Base-by-base conservation (phyloP, 2,888 invertebrate species). In the Onchidella celtica region DNA sequence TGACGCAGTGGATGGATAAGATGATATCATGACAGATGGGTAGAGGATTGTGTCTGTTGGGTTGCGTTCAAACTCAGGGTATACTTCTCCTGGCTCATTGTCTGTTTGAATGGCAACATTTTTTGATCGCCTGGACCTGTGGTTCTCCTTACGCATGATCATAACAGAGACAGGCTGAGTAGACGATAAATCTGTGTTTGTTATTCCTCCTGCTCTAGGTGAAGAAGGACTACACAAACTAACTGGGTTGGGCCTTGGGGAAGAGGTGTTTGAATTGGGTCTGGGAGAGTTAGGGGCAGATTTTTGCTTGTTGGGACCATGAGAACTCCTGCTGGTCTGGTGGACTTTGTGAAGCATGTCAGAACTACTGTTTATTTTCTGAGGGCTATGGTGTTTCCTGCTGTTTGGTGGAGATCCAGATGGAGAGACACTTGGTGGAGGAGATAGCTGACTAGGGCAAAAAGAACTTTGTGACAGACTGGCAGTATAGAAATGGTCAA, bases 41-140 rank as follows among this genome's bases (percentile, higher is more conserved):
- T 74, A 74, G 29, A 80, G 38, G 24, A 80, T 61, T 21, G 68
- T 68, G 34, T 80, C 80, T 9, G 74, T 34, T 3, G 74, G n/a
- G 61, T 57, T 80, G 38, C 36, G 74, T 65, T 80, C 80, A 59
- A 80, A 75, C 40, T 74, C 80, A 59, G 80, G 80, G 38, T 80
- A 80, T 2, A 80, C 69, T 61, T 80, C 74, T 34, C 61, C 68
- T 55, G 80, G 74, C 24, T 59, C 36, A 40, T 74, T 74, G 24
- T 80, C 80, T 63, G 80, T 80, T 40, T 80, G 80, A 24, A 69
- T 59, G 24, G 73, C 80, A 34, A 80, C 69, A 27, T 59, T 80
- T 34, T 80, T 80, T 17, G 74, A 74, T 1, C 61, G 34, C 27
- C 80, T 59, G 32, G 80, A 74, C 17, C 80, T 65, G 32, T 74